phyloP scores from a whole-genome alignment of 2,888 invertebrate genomes.

The Belgica antarctica region DNA sequence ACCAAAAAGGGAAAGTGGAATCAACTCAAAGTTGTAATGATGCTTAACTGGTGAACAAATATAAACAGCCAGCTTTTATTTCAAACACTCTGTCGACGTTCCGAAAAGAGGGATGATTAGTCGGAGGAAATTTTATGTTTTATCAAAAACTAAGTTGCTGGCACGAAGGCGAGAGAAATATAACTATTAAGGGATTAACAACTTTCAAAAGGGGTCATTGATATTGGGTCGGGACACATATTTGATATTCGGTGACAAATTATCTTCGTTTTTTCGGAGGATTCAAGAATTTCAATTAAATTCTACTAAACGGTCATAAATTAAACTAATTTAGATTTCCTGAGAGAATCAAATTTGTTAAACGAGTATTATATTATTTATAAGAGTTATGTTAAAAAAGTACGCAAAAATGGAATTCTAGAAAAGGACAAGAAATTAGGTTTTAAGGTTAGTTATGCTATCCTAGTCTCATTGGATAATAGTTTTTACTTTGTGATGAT shows the following conservation, averaged over 20 bases:
- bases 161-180: not conserved
- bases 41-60: conserved; percentile 17
- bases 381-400: no score
- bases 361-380: not conserved
- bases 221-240: not conserved
- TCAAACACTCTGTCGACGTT: not conserved
- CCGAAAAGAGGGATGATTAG: conserved; percentile 20
- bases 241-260: conserved; percentile 24
- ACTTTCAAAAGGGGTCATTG: conserved; percentile 23
- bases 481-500: no score
- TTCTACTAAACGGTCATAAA: not conserved
- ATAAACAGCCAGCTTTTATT: no score
- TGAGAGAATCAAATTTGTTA: not conserved
- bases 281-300: conserved; percentile 25
- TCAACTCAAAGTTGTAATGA: not conserved
- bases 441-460: no score
- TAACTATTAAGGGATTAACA: conserved; percentile 19
- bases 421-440: no score
- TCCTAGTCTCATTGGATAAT: no score
- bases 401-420: no score
- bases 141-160: not conserved
- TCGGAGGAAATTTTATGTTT: not conserved
- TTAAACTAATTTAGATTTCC: conserved; percentile 2
- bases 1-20: not conserved
- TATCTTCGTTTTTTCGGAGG: conserved; percentile 12